Conservation (phyloP, 2,113 vertebrate genomes). For the Corapipo altera region DNA sequence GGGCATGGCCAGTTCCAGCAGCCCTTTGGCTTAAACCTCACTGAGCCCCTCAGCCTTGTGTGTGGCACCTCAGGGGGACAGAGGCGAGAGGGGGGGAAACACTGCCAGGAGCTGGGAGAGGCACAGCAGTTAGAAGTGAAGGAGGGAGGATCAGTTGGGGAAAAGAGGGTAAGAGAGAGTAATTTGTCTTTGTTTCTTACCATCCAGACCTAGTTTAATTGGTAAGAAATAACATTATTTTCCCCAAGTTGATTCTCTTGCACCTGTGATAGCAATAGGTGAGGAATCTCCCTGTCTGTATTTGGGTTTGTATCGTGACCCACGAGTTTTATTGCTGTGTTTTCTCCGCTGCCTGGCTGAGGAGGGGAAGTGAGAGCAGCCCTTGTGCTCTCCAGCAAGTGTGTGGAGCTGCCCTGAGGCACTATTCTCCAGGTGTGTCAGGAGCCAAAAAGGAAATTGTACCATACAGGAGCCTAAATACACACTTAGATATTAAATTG, state of each 20-base stretch:
- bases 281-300: neutral
- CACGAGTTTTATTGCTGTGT: accelerated
- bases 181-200: neutral
- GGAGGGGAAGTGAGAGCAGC: neutral
- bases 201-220: neutral
- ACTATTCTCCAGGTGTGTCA: neutral
- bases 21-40: accelerated
- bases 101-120: neutral
- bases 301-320: neutral
- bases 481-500: neutral
- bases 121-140: neutral
- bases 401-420: neutral
- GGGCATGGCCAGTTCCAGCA: accelerated
- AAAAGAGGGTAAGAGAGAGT: neutral
- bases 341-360: neutral
- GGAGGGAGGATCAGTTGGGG: neutral
- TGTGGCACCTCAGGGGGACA: accelerated
- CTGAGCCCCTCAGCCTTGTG: neutral
- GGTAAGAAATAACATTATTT: neutral
- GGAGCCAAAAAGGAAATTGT: neutral
- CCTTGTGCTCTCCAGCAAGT: neutral
- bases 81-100: neutral
- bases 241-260: neutral
- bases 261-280: neutral
- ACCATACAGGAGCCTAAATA: neutral